A percentile compares a stretch with the other conserved stretches of the same genome.
Evolutionary conservation across 2,797 vertebrate species (phyloP).

Genomic region (Chrysocyon brachyurus): DNA sequence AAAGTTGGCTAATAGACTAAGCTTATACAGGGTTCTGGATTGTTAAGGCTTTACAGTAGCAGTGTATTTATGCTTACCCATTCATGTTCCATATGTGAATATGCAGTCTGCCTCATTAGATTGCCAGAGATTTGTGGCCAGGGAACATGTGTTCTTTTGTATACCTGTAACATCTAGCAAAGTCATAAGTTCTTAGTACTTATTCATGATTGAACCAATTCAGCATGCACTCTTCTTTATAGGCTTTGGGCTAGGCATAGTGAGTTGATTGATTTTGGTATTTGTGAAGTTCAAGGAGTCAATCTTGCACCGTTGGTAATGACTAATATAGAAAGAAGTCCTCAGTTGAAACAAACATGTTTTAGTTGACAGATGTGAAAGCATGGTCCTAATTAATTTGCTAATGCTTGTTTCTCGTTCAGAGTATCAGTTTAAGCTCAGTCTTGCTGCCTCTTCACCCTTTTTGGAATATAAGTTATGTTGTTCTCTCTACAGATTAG

Average conservation of each 20-base stretch:
- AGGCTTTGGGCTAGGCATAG: slow-evolving; percentile 28
- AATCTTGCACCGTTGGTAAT: neutral
- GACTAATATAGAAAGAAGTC: neutral
- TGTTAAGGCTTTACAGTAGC: neutral
- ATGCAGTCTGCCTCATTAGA: neutral
- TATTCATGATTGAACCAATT: slow-evolving; percentile 51
- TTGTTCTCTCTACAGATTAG: slow-evolving; percentile 54
- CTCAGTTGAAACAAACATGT: slow-evolving; percentile 27
- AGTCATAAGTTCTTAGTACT: neutral
- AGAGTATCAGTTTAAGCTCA: slow-evolving; percentile 26
- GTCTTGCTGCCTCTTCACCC: neutral
- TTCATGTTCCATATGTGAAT: slow-evolving; percentile 29
- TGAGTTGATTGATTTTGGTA: slow-evolving; percentile 54
- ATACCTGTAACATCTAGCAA: slow-evolving; percentile 18
- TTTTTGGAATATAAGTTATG: slow-evolving; percentile 6
- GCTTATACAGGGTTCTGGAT: neutral
- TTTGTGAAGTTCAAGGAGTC: slow-evolving; percentile 35
- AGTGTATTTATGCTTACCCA: slow-evolving; percentile 1
- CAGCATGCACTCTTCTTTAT: neutral
- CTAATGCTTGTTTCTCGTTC: neutral
- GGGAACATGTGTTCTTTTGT: slow-evolving; percentile 17
- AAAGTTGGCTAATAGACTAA: neutral
- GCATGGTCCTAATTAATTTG: slow-evolving; percentile 20
- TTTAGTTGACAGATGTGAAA: slow-evolving; percentile 48
- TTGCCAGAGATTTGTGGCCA: neutral